These are phyloP conservation scores for Micrasema longulum DNA, from an alignment of 1,140 invertebrate species.

Conservation along the genomic window DNA sequence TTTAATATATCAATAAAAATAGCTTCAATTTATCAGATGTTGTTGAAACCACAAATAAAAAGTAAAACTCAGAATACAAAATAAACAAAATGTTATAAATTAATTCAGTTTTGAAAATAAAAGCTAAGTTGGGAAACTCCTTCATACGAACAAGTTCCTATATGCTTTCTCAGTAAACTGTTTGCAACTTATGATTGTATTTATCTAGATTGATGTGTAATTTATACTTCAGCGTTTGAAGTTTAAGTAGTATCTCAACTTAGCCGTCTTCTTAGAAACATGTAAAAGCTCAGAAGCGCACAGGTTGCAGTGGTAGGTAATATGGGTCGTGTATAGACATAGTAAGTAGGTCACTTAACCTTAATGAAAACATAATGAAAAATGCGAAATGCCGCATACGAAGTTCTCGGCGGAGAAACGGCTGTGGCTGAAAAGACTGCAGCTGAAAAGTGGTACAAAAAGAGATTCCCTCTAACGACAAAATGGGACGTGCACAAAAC, in stretches of 20 bases:
- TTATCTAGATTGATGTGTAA: constrained; percentile 5
- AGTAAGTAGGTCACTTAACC: constrained; percentile 14
- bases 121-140: not conserved
- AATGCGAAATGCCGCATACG: constrained; percentile 10
- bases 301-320: not conserved
- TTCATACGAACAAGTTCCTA: not conserved
- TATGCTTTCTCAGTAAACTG: constrained; percentile 11
- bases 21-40: too few species aligned
- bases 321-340: not conserved
- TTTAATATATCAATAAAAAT: not conserved
- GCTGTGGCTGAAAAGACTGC: not conserved
- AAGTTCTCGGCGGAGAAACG: not conserved
- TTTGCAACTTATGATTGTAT: constrained; percentile 9
- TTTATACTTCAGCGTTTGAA: not conserved
- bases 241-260: too few species aligned
- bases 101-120: not conserved
- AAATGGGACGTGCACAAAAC: not conserved
- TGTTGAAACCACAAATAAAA: too few species aligned
- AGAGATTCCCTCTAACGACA: not conserved
- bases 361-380: constrained; percentile 33
- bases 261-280: too few species aligned
- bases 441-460: constrained; percentile 13
- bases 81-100: not conserved
- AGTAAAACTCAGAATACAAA: not conserved
- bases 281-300: not conserved